Evolutionary conservation across 2,113 vertebrate genomes (phyloP).

Genomic region (Colaptes auratus): DNA sequence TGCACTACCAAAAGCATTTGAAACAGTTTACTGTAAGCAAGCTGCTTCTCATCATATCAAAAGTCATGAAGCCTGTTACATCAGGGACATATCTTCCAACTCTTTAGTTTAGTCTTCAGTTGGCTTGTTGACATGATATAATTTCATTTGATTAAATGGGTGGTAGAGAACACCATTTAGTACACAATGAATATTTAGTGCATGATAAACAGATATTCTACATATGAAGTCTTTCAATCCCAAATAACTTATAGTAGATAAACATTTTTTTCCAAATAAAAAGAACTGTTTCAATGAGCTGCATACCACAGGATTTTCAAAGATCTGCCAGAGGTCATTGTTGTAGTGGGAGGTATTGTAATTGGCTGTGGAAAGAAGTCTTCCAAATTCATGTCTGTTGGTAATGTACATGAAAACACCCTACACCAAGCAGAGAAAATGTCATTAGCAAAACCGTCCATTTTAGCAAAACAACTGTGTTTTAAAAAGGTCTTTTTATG

Average conservation of each 20-base stretch:
- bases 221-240: background rate
- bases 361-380: conserved; percentile 93
- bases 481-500: background rate
- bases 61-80: background rate
- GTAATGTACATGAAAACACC: conserved; percentile 98
- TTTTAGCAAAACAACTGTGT: background rate
- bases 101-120: background rate
- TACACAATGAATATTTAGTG: background rate
- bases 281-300: background rate
- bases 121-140: background rate
- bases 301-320: conserved; percentile 98
- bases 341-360: conserved; percentile 95
- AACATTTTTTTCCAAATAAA: background rate
- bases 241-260: background rate
- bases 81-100: background rate
- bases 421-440: conserved; percentile 78
- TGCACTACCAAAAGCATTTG: background rate
- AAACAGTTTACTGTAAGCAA: background rate
- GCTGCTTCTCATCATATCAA: background rate
- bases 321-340: conserved; percentile 98
- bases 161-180: background rate
- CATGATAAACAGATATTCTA: background rate
- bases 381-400: conserved; percentile 95
- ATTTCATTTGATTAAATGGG: background rate
- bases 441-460: conserved; percentile 49